Evolutionary conservation across 2,888 invertebrate genomes (phyloP).

Genomic region (Drosophila leonis): DNA sequence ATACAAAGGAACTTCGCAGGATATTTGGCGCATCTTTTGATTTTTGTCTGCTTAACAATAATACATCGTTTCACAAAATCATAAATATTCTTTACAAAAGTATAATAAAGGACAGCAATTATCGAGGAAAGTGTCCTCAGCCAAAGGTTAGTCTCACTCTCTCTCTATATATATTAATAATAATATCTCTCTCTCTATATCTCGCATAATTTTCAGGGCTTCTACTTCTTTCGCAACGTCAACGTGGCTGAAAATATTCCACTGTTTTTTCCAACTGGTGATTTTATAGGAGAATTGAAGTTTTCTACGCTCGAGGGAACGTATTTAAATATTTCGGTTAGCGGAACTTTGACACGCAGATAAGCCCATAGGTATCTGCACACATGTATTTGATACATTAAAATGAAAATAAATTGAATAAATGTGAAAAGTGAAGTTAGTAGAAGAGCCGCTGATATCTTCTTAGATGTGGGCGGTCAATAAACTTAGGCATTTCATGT

Average conservation of each 20-base stretch:
- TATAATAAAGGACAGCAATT: conserved; percentile 25
- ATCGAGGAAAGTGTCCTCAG: conserved; percentile 40
- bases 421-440: background rate
- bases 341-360: background rate
- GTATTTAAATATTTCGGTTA: background rate
- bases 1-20: conserved; percentile 18
- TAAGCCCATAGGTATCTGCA: background rate
- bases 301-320: background rate
- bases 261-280: background rate
- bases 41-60: conserved; percentile 34
- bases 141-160: conserved; percentile 29
- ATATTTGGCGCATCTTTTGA: conserved; percentile 37
- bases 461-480: conserved; percentile 33
- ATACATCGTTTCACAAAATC: conserved; percentile 27
- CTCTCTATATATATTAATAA: background rate
- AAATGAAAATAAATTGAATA: background rate
- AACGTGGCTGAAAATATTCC: conserved; percentile 3
- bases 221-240: conserved; percentile 24
- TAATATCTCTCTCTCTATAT: too few species aligned
- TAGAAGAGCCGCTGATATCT: background rate
- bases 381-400: background rate
- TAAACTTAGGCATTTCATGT: conserved; percentile 27
- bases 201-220: conserved; percentile 33
- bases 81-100: conserved; percentile 32
- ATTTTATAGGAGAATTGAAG: background rate